Conservation (phyloP, 30 jellyfish, hydroid and myxozoan genomes). For the Pelagia noctiluca region DNA sequence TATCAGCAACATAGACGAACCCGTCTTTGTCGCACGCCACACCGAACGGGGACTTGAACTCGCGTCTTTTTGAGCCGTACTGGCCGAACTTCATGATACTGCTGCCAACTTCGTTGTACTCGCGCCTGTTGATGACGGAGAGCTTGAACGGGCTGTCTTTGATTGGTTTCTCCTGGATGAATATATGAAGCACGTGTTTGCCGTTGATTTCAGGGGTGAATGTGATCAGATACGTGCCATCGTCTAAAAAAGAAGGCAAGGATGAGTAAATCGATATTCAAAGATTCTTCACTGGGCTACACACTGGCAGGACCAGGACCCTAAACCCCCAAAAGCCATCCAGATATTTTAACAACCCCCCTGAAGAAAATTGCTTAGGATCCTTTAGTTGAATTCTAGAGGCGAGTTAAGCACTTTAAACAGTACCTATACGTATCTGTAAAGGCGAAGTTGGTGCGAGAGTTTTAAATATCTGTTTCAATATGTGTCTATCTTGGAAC, state of each 20-base stretch:
- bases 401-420: no score
- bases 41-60: slow-evolving; percentile 98
- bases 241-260: slow-evolving; percentile 81
- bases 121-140: slow-evolving; percentile 92
- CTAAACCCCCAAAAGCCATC: no score
- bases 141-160: slow-evolving; percentile 89
- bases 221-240: slow-evolving; percentile 88
- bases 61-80: slow-evolving; percentile 94
- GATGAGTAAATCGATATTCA: no score
- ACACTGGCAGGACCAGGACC: not conserved
- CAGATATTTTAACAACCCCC: no score
- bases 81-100: slow-evolving; percentile 96
- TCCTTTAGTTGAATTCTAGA: no score
- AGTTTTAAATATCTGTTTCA: no score
- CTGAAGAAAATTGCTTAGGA: no score
- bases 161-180: slow-evolving; percentile 92
- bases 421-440: no score
- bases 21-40: slow-evolving; percentile 99
- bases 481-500: no score
- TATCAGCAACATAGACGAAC: slow-evolving; percentile 92
- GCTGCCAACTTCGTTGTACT: slow-evolving; percentile 95
- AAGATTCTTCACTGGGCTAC: no score
- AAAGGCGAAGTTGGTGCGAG: no score
- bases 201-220: slow-evolving; percentile 96
- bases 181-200: slow-evolving; percentile 76